phyloP scores from a whole-genome alignment of 2,113 vertebrate genomes.

The Pluvianellus socialis region DNA sequence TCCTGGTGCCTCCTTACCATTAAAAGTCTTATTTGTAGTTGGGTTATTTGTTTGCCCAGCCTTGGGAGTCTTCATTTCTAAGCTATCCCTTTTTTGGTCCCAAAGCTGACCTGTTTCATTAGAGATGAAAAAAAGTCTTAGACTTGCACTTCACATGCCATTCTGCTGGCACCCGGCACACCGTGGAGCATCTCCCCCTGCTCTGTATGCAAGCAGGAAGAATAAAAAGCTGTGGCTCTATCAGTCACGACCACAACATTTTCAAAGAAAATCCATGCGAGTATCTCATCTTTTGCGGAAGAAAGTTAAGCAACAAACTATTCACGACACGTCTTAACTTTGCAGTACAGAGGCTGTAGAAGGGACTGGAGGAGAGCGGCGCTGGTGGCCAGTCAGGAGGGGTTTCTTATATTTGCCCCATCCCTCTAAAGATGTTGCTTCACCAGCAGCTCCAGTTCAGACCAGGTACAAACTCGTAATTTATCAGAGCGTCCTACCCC shows the following conservation, averaged over 20 bases:
- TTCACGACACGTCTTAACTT: not conserved
- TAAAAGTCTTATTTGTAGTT: not conserved
- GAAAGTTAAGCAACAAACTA: not conserved
- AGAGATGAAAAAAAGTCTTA: not conserved
- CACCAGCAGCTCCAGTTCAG: not conserved
- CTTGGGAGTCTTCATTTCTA: not conserved
- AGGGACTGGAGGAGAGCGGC: not conserved
- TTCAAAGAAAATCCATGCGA: not conserved
- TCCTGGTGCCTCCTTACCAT: not conserved
- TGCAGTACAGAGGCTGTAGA: not conserved
- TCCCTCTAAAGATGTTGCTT: fast-evolving
- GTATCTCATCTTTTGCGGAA: not conserved
- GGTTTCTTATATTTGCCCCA: not conserved
- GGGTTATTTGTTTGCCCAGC: not conserved
- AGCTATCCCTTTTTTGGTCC: not conserved
- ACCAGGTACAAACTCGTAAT: not conserved
- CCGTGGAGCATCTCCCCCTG: not conserved
- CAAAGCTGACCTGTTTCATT: not conserved
- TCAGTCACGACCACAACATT: not conserved
- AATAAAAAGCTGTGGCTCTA: not conserved
- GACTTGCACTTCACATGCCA: not conserved
- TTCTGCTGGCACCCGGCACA: not conserved
- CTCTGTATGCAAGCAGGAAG: not conserved
- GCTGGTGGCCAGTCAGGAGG: not conserved
- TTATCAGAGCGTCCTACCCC: not conserved